Conservation (phyloP, 2,888 invertebrate species). For the Sinohyriopsis cumingii region DNA sequence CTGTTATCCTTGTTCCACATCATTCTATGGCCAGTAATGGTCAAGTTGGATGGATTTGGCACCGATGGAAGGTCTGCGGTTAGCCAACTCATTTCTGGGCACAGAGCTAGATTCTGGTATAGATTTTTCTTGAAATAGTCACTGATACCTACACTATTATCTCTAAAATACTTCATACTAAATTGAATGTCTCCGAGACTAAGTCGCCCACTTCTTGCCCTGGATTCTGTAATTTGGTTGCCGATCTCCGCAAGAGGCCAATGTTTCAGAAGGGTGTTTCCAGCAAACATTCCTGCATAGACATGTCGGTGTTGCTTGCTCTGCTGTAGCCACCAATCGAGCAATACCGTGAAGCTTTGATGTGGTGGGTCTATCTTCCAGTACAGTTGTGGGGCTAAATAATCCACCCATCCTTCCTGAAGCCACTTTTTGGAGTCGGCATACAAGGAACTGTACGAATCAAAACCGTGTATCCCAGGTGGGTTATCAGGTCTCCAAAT, state of each 20-base stretch:
- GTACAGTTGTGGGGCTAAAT: slow-evolving; percentile 66
- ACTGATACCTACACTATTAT: slow-evolving; percentile 45
- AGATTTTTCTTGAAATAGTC: slow-evolving; percentile 39
- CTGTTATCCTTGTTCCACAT: slow-evolving; percentile 39
- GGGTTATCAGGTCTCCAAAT: slow-evolving; percentile 65
- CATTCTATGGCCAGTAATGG: slow-evolving; percentile 15
- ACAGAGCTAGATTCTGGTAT: slow-evolving; percentile 44
- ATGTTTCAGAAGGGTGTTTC: slow-evolving; percentile 31
- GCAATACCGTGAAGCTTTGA: slow-evolving; percentile 63
- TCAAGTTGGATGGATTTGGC: slow-evolving; percentile 33
- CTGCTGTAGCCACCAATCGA: slow-evolving; percentile 66
- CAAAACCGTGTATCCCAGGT: slow-evolving; percentile 53
- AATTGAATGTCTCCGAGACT: slow-evolving; percentile 61
- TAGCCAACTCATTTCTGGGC: slow-evolving; percentile 59
- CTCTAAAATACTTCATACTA: slow-evolving; percentile 53
- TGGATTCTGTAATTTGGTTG: slow-evolving; percentile 55
- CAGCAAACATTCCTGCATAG: slow-evolving; percentile 56
- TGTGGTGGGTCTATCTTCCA: slow-evolving; percentile 64
- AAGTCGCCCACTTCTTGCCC: slow-evolving; percentile 18
- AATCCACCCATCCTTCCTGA: slow-evolving; percentile 63
- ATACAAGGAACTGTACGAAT: slow-evolving; percentile 53
- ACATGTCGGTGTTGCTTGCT: slow-evolving; percentile 52
- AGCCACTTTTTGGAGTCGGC: slow-evolving; percentile 66
- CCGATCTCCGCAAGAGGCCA: slow-evolving; percentile 56
- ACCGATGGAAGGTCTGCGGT: slow-evolving; percentile 14